Conservation (phyloP, 53 echinoderm and acorn worm species). For the Astropecten irregularis region DNA sequence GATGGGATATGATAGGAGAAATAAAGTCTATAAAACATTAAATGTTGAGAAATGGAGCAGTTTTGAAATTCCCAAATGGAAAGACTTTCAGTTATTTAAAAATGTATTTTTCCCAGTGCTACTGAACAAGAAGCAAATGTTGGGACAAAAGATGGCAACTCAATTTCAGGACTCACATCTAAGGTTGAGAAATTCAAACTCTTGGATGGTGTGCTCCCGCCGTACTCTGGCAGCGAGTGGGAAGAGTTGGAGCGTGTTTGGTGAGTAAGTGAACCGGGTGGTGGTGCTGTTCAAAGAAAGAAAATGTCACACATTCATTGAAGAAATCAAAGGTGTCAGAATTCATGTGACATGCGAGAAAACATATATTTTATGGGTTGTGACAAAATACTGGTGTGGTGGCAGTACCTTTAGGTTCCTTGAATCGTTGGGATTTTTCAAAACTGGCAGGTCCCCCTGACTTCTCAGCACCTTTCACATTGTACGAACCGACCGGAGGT, state of each 20-base stretch:
- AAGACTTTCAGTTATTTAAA: no score
- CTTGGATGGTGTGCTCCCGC: conserved; percentile 1
- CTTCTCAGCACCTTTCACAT: conserved; percentile 38
- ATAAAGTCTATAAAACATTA: no score
- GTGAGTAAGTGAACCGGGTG: conserved; percentile 9
- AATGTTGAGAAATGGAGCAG: no score
- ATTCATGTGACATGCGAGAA: no score
- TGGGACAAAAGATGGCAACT: no score
- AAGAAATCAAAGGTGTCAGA: neutral
- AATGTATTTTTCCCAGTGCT: no score
- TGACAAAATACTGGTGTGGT: no score
- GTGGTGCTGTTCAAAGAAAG: conserved; percentile 2
- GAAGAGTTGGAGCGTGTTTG: conserved; percentile 12
- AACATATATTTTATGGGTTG: no score
- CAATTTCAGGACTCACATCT: no score
- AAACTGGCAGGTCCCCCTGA: conserved; percentile 8
- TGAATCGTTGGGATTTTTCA: conserved; percentile 62
- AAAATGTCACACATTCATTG: neutral
- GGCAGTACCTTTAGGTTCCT: conserved; percentile 66
- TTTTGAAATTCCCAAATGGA: no score
- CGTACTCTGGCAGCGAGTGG: conserved; percentile 26
- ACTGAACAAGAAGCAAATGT: no score
- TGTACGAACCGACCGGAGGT: conserved; percentile 62
- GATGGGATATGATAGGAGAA: no score
- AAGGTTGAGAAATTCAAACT: neutral